Conservation (phyloP, 2,888 invertebrate species). For the Hypsopygia costalis region DNA sequence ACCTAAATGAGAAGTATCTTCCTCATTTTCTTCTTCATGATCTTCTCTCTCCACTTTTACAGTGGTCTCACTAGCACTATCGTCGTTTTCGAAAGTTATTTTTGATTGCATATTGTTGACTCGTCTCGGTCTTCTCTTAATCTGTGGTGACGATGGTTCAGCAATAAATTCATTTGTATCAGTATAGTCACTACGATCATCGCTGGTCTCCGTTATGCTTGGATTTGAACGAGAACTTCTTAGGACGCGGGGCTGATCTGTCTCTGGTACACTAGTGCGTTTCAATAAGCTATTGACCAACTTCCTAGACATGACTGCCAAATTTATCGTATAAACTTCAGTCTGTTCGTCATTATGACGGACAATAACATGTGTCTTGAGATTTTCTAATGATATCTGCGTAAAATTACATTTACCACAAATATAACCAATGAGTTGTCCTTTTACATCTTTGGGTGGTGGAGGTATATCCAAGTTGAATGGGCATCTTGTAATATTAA, state of each 20-base stretch:
- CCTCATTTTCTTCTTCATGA: constrained; percentile 2
- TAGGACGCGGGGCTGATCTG: constrained; percentile 29
- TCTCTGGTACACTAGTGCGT: constrained; percentile 17
- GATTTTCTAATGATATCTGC: constrained; percentile 81
- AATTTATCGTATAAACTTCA: constrained; percentile 63
- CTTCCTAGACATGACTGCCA: constrained; percentile 49
- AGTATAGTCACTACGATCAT: constrained; percentile 33
- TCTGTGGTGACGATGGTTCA: constrained; percentile 15
- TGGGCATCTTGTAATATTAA: constrained; percentile 44
- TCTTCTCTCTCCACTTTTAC: constrained; percentile 11
- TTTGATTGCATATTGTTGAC: constrained; percentile 41
- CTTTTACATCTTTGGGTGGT: constrained; percentile 54
- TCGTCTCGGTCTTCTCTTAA: background rate
- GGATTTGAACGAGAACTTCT: constrained; percentile 44
- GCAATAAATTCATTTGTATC: constrained; percentile 23
- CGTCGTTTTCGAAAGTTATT: constrained; percentile 57
- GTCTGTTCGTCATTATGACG: constrained; percentile 76
- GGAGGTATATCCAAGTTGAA: constrained; percentile 62
- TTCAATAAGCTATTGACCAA: constrained; percentile 32
- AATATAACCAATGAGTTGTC: constrained; percentile 80
- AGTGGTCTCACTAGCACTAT: constrained; percentile 24
- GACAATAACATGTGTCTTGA: constrained; percentile 82
- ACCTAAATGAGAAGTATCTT: background rate
- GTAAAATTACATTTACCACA: constrained; percentile 87
- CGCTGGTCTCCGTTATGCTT: constrained; percentile 30